Base-by-base conservation (phyloP, 2,888 invertebrate genomes). In the Oasisia sp. region DNA sequence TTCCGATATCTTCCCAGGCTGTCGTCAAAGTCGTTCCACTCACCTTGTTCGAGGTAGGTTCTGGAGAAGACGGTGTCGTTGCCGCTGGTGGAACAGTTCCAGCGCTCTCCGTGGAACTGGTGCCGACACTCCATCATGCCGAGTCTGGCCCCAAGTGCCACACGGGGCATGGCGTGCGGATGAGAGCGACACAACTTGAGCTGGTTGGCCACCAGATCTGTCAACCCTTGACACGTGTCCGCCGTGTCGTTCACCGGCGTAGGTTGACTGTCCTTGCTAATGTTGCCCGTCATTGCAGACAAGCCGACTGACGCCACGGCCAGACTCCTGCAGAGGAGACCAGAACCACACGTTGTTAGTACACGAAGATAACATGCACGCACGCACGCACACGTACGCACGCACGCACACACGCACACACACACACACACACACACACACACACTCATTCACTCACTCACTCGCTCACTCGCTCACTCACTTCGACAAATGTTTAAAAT, bases 111-210 rank as follows among this genome's bases (percentile, higher is more conserved):
- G 92, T 96, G 95, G 95, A 97, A 97, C 95, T 97, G 97, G 92
- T 96, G 95, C 94, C 97, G 97, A 94, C 97, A 97, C 94, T 97
- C 97, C 58, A 95, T 94, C 93, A 97, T 97, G 50, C 97, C 97
- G 89, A 96, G 95, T 58, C 97, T 95, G 2, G 97, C 97, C 27
- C 97, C 97, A 90, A 97, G 96, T 27, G 97, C 97, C 91, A 97
- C 97, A 93, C 97, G 97, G 90, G 96, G 95, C 92, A 97, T 96
- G 89, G 97, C 96, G 94, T 97, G 96, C 0, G 97, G 97, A 94
- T 97, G 96, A 93, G 96, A 95, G 94, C 96, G 94, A 94, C 97
- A 97, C 93, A 97, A 95, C 93, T 96, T 95, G 32, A 96, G 95
- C 94, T 97, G 97, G 90, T 94, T 90, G 74, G 90, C 56, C 9